phyloP scores from a whole-genome alignment of 2,797 vertebrate genomes.

The Myioborus melanocephalus region DNA sequence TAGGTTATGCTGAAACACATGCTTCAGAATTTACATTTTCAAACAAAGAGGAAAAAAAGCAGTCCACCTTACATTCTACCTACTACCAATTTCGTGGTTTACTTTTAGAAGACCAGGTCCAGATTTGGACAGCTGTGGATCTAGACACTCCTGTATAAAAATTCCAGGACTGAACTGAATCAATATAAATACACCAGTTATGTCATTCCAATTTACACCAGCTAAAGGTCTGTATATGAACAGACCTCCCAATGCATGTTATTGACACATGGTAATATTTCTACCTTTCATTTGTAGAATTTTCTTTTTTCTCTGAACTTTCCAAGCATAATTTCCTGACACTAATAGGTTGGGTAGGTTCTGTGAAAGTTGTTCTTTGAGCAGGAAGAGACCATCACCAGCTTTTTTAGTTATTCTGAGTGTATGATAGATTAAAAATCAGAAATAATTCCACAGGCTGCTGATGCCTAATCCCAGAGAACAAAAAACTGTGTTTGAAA shows the following conservation, averaged over 20 bases:
- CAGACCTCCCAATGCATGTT: not conserved
- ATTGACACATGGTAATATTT: not conserved
- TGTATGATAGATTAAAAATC: constrained; percentile 51
- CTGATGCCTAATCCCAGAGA: constrained; percentile 17
- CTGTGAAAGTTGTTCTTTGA: constrained; percentile 46
- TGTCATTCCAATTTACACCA: not conserved
- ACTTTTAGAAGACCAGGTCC: not conserved
- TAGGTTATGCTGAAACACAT: not conserved
- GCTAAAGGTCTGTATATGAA: not conserved
- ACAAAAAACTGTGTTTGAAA: constrained; percentile 26
- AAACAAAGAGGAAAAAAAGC: not conserved
- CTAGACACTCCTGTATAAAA: not conserved
- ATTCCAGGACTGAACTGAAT: not conserved
- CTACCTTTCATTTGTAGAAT: not conserved
- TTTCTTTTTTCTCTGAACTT: constrained; percentile 8
- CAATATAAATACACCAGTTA: not conserved
- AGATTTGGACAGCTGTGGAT: not conserved
- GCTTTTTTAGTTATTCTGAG: constrained; percentile 54
- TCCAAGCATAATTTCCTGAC: constrained; percentile 19
- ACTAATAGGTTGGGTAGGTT: constrained; percentile 6
- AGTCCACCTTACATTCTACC: not conserved
- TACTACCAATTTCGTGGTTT: not conserved
- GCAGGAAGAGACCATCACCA: not conserved
- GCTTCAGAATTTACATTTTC: not conserved
- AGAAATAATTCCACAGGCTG: constrained; percentile 44